Evolutionary conservation across 2,888 invertebrate species (phyloP), one percentile per base, ranked within the genome.

Genomic region (Lycaena phlaeas): DNA sequence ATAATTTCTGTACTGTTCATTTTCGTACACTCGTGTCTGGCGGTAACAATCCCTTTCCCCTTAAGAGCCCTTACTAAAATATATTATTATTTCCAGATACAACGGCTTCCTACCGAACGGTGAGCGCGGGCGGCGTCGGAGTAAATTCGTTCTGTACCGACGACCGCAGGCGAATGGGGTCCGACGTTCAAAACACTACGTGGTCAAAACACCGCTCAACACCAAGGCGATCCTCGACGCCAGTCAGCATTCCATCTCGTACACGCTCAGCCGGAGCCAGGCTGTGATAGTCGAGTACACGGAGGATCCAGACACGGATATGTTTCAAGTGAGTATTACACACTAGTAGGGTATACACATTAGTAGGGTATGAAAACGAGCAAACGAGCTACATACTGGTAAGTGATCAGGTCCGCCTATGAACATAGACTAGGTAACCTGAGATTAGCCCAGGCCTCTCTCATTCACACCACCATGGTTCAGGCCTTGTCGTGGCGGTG

Each of bases 231-330:
- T 98, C 64, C 89, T 96, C 66, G 95, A 98, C 79, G 91, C 92
- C 52, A 93, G 90, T 68, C 96, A 96, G 76, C 97, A 98, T 85
- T 96, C 95, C 56, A 97, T 98, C 76, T 97, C 97, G 27, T 98
- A 97, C 81, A 98, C 98, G 48, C 88, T 98, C 63, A 95, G 95
- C 57, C 89, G 97, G 71, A 96, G 94, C 70, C 97, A 98, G 85
- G 97, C 97, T 40, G 96, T 99, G 61, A 96, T 99, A 66, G 98
- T 99, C 41, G 98, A 99, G 84, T 99, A 99, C 82, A 94, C 93
- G 59, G 92, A 92, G 66, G 98, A 99, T 81, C 90, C 92, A 44
- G 93, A 95, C 68, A 98, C 97, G 41, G 99, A 99, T 81, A 98
- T 99, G 98, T 99, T 99, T 85, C 99, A 99, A 90, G 97, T 97